phyloP scores from a whole-genome alignment of 2,888 invertebrate species.

The Ormyrus nitidulus region DNA sequence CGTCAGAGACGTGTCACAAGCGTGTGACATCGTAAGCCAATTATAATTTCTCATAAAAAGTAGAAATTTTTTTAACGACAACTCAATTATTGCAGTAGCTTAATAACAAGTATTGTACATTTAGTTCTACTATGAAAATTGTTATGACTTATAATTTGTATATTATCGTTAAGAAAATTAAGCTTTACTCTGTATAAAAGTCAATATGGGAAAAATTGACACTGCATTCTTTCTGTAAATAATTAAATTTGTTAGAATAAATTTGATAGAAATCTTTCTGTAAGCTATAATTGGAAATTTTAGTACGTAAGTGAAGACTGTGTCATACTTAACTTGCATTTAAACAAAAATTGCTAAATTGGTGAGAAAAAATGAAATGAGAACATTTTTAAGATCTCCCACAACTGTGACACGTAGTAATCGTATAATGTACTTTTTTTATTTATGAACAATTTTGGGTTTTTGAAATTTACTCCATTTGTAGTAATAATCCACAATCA shows the following conservation, averaged over 20 bases:
- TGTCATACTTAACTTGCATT: slow-evolving; percentile 51
- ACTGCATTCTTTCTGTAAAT: slow-evolving; percentile 49
- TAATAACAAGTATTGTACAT: slow-evolving; percentile 43
- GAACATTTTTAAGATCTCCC: slow-evolving; percentile 34
- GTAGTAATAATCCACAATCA: slow-evolving; percentile 33
- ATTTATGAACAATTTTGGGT: slow-evolving; percentile 39
- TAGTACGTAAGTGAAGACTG: slow-evolving; percentile 49
- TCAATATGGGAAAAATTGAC: slow-evolving; percentile 36
- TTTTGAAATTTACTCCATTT: slow-evolving; percentile 25
- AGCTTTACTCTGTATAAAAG: slow-evolving; percentile 51
- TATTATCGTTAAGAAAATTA: slow-evolving; percentile 46
- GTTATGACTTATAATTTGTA: slow-evolving; percentile 56
- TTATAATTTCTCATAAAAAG: slow-evolving; percentile 42
- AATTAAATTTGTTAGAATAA: slow-evolving; percentile 42
- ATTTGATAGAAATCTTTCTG: slow-evolving; percentile 54
- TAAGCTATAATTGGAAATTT: slow-evolving; percentile 52
- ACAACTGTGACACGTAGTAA: slow-evolving; percentile 53
- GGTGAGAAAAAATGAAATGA: slow-evolving; percentile 28
- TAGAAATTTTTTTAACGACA: slow-evolving; percentile 33
- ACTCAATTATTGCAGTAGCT: slow-evolving; percentile 32
- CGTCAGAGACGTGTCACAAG: slow-evolving; percentile 40
- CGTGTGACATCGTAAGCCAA: slow-evolving; percentile 43
- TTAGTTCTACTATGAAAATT: slow-evolving; percentile 49
- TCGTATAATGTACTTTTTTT: slow-evolving; percentile 38
- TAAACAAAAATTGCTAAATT: slow-evolving; percentile 47